Conservation (phyloP, 1,140 invertebrate species). For the Pachypeltis micranthus region DNA sequence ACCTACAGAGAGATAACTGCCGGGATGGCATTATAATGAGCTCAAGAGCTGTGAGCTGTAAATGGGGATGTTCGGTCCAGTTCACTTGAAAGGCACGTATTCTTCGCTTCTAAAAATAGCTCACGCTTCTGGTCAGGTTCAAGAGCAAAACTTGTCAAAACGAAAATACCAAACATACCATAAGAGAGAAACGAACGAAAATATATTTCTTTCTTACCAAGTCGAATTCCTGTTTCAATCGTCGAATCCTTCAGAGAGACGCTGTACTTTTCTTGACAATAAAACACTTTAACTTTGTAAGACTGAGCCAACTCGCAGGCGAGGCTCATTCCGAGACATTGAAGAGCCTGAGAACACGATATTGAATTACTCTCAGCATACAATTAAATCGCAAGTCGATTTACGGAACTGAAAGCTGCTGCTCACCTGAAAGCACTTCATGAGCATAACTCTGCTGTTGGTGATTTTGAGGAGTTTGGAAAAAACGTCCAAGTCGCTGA, state of each 20-base stretch:
- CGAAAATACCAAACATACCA: not conserved
- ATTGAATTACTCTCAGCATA: not conserved
- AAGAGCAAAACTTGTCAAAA: too few species aligned
- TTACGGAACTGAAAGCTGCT: not conserved
- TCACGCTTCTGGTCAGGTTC: too few species aligned
- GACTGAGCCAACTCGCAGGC: slow-evolving; percentile 38
- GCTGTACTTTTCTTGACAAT: not conserved
- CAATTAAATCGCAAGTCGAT: not conserved
- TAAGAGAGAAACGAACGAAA: not conserved
- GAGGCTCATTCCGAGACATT: slow-evolving; percentile 37
- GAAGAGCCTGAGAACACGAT: not conserved
- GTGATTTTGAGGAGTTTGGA: slow-evolving; percentile 55
- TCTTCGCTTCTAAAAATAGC: too few species aligned
- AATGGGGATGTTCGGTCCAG: too few species aligned
- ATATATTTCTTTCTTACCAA: slow-evolving; percentile 34
- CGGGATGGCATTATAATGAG: too few species aligned
- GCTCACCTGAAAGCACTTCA: slow-evolving; percentile 52
- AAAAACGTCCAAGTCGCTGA: slow-evolving; percentile 59
- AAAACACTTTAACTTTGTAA: slow-evolving; percentile 30
- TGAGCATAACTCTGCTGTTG: slow-evolving; percentile 49
- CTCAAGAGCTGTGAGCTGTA: too few species aligned
- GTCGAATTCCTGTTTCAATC: slow-evolving; percentile 44
- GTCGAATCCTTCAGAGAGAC: slow-evolving; percentile 22
- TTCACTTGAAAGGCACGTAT: too few species aligned
- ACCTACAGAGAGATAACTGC: too few species aligned